phyloP scores from a whole-genome alignment of 2,888 invertebrate species.

The Bombylius major region DNA sequence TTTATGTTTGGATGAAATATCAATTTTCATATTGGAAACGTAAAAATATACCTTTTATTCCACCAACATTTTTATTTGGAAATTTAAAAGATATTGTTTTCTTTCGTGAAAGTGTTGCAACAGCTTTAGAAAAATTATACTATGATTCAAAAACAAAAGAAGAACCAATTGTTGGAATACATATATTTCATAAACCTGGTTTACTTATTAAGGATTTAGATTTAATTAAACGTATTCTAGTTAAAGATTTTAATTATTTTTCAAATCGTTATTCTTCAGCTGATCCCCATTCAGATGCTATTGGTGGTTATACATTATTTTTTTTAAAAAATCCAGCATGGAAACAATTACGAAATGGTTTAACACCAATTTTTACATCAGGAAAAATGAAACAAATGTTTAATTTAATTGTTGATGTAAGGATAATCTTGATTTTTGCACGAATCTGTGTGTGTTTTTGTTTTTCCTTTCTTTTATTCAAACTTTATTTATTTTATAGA shows the following conservation, averaged over 20 bases:
- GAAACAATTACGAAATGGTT: slow-evolving; percentile 34
- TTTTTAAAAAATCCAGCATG: slow-evolving; percentile 35
- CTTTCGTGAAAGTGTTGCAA: slow-evolving; percentile 23
- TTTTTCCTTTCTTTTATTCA: not conserved
- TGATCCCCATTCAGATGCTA: slow-evolving; percentile 29
- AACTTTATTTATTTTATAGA: slow-evolving; percentile 12
- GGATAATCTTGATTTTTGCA: not conserved
- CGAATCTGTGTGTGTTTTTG: too few relatives aligned
- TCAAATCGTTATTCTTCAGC: slow-evolving; percentile 25
- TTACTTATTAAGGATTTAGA: slow-evolving; percentile 36
- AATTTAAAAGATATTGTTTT: slow-evolving; percentile 30
- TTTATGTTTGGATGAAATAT: slow-evolving; percentile 1
- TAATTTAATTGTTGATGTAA: slow-evolving; percentile 27
- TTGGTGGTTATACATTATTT: slow-evolving; percentile 37
- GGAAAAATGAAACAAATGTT: slow-evolving; percentile 35
- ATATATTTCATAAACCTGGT: slow-evolving; percentile 36
- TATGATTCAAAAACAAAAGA: slow-evolving; percentile 21
- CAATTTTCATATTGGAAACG: slow-evolving; percentile 23
- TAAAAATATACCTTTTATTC: slow-evolving; percentile 29
- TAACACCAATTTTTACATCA: slow-evolving; percentile 38
- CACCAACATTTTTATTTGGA: slow-evolving; percentile 35
- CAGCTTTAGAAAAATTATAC: slow-evolving; percentile 32
- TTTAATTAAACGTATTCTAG: slow-evolving; percentile 35
- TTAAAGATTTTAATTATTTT: slow-evolving; percentile 39
- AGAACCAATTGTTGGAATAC: slow-evolving; percentile 30